Evolutionary conservation across 2,888 invertebrate genomes (phyloP).

Genomic region (Tenodera sinensis): DNA sequence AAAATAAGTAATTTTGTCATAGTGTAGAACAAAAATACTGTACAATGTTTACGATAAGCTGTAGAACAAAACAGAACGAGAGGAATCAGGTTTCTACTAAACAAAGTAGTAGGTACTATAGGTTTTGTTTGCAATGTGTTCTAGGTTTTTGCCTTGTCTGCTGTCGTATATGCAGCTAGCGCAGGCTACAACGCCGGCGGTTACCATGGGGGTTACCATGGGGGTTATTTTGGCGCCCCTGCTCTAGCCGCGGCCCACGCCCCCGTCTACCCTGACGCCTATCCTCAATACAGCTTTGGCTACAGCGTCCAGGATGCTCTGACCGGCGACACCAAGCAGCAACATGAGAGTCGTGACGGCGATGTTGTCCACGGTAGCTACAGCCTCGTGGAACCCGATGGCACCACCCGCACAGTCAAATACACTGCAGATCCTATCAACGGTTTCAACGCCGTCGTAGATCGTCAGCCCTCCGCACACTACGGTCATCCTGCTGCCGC

Average conservation of each 20-base stretch:
- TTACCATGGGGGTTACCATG: neutral
- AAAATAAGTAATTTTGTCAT: no score
- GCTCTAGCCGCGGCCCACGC: conserved; percentile 12
- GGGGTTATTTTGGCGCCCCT: conserved; percentile 13
- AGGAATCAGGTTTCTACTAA: no score
- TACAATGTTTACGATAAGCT: no score
- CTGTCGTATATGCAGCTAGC: neutral
- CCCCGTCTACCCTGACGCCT: conserved; percentile 19
- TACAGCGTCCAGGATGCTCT: conserved; percentile 35
- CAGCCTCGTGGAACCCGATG: conserved; percentile 35
- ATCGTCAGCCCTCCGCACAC: conserved; percentile 35
- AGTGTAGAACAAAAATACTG: no score
- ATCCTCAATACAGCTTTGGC: conserved; percentile 31
- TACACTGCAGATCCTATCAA: conserved; percentile 37
- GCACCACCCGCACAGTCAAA: neutral
- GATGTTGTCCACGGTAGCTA: conserved; percentile 41
- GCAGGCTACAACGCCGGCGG: neutral
- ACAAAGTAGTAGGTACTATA: no score
- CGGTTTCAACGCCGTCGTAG: conserved; percentile 42
- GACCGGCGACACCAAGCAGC: conserved; percentile 40
- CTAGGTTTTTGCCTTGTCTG: neutral
- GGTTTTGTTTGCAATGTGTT: neutral
- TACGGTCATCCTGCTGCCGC: neutral
- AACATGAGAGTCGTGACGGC: conserved; percentile 39
- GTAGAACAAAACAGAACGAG: no score